Base-by-base conservation (phyloP, 2,797 vertebrate species). In the Neostethus bicornis region DNA sequence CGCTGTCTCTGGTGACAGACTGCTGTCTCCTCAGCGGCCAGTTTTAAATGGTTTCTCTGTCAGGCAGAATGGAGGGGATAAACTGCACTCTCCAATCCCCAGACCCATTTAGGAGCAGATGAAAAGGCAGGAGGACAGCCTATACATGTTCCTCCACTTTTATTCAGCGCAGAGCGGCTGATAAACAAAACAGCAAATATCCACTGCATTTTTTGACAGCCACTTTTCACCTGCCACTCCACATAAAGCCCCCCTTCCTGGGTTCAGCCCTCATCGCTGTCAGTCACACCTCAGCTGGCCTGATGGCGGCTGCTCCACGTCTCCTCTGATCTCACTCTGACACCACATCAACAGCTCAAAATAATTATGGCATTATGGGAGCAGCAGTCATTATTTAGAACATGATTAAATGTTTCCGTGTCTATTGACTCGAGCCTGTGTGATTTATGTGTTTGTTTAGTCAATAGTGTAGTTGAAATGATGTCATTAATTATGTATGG, bases 401-500 rank as follows among this genome's bases (percentile, higher is more conserved):
- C 93, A 95, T 95, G 95, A 98, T 96, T 95, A 96, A 96, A 98
- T 93, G 93, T 93, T 95, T 96, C 94, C 93, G 89, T 85, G 88
- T 95, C 93, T 94, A 96, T 96, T 95, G 96, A 97, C 95, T 95
- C 85, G 82, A 53, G 61, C 63, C 75, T 83, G 88, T 90, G 94
- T 97, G 95, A 97, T 97, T 97, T 95, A 96, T 97, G 93, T 94
- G 93, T 97, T 94, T 96, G 94, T 96, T 96, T 96, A 96, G 95
- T 97, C 95, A 95, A 96, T 93, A 93, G 93, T 94, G 94, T 93
- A 88, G 93, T 93, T 92, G 94, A 93, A 94, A 92, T 94, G 92
- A 92, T 93, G 93, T 94, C 93, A 96, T 97, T 96, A 96, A 97
- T 97, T 96, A 96, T 96, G 95, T 92, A 95, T 95, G 93, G 89